Conservation (phyloP, 2,113 vertebrate species). For the Cairina moschata region DNA sequence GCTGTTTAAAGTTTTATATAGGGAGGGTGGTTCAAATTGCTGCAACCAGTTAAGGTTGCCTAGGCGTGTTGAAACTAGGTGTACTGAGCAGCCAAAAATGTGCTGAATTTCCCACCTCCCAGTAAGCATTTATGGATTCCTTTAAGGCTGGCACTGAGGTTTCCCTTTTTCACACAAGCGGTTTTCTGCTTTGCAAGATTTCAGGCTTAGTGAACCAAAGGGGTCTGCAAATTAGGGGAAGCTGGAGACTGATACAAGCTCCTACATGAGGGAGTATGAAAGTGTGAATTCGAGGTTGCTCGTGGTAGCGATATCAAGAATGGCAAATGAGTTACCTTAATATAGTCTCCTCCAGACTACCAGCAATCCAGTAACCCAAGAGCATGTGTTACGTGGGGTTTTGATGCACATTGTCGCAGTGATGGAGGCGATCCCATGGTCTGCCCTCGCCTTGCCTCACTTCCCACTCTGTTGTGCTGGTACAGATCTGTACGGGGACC, state of each 20-base stretch:
- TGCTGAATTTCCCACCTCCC: constrained; percentile 57
- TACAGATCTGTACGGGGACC: background rate
- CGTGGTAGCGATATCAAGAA: background rate
- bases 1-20: constrained; percentile 5
- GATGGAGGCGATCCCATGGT: background rate
- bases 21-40: constrained; percentile 22
- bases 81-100: background rate
- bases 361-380: background rate
- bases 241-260: background rate
- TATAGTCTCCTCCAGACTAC: background rate
- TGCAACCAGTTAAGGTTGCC: background rate
- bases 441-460: background rate
- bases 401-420: background rate
- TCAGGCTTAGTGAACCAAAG: too few species aligned
- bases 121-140: constrained; percentile 36
- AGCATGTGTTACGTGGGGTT: background rate
- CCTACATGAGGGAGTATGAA: background rate
- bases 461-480: background rate
- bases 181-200: constrained; percentile 2
- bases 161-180: constrained; percentile 36
- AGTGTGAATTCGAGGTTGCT: background rate
- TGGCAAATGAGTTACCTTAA: background rate
- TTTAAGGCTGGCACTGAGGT: constrained; percentile 10
- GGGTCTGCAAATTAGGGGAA: background rate
- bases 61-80: background rate